Evolutionary conservation across 53 echinoderm and acorn worm genomes (phyloP).

Genomic region (Arbacia lixula): DNA sequence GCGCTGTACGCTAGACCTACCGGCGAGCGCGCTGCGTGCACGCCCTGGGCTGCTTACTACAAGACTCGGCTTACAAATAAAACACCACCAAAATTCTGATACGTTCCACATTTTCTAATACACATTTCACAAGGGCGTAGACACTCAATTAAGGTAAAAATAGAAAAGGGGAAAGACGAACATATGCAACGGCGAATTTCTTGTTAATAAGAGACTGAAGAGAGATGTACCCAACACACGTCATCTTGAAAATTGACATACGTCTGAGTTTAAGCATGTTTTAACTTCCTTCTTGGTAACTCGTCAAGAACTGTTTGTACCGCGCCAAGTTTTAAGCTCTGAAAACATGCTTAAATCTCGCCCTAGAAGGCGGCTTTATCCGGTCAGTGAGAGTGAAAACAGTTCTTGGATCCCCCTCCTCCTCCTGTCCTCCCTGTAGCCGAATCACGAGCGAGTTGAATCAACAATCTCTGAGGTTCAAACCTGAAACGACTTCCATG

Average conservation of each 20-base stretch:
- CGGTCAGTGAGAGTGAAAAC: slow-evolving; percentile 44
- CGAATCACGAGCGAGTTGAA: too few species aligned
- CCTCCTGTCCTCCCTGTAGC: background rate
- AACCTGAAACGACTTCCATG: slow-evolving; percentile 7
- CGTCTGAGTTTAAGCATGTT: background rate
- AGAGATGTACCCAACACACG: slow-evolving; percentile 23
- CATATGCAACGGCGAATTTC: too few species aligned
- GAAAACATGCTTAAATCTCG: slow-evolving; percentile 25
- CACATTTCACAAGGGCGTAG: too few species aligned
- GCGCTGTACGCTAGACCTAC: background rate
- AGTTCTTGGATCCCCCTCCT: background rate
- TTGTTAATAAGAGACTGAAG: too few species aligned
- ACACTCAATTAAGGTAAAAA: too few species aligned
- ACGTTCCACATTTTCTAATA: slow-evolving; percentile 38
- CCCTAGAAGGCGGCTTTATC: slow-evolving; percentile 13
- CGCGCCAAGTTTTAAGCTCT: slow-evolving; percentile 19
- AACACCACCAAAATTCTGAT: slow-evolving; percentile 28
- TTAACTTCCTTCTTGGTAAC: background rate
- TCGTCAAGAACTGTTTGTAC: background rate
- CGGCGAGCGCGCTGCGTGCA: slow-evolving; percentile 6
- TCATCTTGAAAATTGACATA: slow-evolving; percentile 21
- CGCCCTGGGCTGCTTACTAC: slow-evolving; percentile 15
- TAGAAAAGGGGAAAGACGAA: too few species aligned
- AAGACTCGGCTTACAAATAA: slow-evolving; percentile 22
- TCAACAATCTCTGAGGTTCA: too few species aligned